Percentiles rank a stretch among this genome's conserved stretches.
phyloP scores from a whole-genome alignment of 2,113 vertebrate species.

The Microcebus murinus region DNA sequence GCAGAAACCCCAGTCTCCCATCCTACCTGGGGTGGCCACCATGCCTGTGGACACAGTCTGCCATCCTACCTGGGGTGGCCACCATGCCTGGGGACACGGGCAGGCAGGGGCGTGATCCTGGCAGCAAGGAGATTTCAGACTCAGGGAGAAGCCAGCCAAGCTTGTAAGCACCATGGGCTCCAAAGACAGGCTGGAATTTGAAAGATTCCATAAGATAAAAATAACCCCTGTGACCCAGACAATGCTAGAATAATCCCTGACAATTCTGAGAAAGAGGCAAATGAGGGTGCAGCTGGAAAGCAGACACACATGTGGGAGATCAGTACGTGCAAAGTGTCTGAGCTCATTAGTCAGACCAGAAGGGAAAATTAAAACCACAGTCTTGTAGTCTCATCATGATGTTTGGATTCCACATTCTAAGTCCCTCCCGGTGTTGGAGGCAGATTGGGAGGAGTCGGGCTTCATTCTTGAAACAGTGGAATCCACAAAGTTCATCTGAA shows the following conservation, averaged over 20 bases:
- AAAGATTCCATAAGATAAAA: not conserved
- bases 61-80: too few relatives aligned
- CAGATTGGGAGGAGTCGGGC: fast-evolving
- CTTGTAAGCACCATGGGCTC: fast-evolving
- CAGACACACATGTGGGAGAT: too few relatives aligned
- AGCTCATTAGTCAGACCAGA: too few relatives aligned
- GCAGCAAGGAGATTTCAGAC: not conserved
- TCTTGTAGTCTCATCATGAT: fast-evolving
- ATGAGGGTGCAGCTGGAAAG: fast-evolving
- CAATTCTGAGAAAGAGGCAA: not conserved
- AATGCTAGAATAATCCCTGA: not conserved
- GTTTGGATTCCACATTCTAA: not conserved
- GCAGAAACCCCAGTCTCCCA: too few relatives aligned
- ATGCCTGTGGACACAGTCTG: too few relatives aligned
- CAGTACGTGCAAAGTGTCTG: too few relatives aligned
- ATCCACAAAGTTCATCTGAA: not conserved
- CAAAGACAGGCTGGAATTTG: not conserved
- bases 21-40: too few relatives aligned
- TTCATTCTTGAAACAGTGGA: not conserved
- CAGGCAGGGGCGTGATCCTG: not conserved
- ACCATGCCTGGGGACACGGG: not conserved
- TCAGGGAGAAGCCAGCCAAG: not conserved
- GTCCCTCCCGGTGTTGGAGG: fast-evolving
- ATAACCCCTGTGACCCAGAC: not conserved
- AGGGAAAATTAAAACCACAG: too few relatives aligned